Percentiles rank a stretch among this genome's conserved stretches.
phyloP scores from a whole-genome alignment of 2,113 vertebrate genomes.

The Ovis canadensis region DNA sequence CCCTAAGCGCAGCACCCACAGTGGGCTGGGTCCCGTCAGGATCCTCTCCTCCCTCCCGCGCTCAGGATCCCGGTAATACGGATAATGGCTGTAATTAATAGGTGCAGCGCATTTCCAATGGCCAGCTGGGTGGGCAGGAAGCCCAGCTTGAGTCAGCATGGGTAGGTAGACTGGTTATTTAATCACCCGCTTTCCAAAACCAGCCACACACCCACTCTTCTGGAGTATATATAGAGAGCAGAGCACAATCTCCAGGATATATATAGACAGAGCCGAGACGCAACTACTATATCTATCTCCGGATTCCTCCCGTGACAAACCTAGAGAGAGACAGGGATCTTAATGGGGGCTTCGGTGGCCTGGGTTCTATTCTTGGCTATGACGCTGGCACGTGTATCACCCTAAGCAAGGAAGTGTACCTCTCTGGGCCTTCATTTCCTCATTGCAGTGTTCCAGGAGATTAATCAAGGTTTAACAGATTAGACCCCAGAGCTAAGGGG shows the following conservation, averaged over 20 bases:
- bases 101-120: constrained; percentile 78
- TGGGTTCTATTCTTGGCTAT: not conserved
- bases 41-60: constrained; percentile 44
- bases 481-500: not conserved
- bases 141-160: constrained; percentile 80
- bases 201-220: constrained; percentile 54
- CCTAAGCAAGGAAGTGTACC: not conserved
- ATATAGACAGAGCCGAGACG: constrained; percentile 48
- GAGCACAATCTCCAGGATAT: constrained; percentile 42
- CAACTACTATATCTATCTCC: constrained; percentile 61
- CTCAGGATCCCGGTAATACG: constrained; percentile 68
- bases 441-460: not conserved
- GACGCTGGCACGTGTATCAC: not conserved
- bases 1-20: not conserved
- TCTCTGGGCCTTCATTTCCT: not conserved
- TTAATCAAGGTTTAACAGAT: not conserved
- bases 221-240: constrained; percentile 57
- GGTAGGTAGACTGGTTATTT: constrained; percentile 77
- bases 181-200: constrained; percentile 77
- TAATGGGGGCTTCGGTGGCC: not conserved
- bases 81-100: constrained; percentile 81
- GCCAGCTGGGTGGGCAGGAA: constrained; percentile 80
- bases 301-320: constrained; percentile 31
- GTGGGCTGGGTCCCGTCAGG: constrained; percentile 46
- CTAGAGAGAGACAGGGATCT: constrained; percentile 33